phyloP scores from a whole-genome alignment of 2,113 vertebrate species.

The Noturus placidus region DNA sequence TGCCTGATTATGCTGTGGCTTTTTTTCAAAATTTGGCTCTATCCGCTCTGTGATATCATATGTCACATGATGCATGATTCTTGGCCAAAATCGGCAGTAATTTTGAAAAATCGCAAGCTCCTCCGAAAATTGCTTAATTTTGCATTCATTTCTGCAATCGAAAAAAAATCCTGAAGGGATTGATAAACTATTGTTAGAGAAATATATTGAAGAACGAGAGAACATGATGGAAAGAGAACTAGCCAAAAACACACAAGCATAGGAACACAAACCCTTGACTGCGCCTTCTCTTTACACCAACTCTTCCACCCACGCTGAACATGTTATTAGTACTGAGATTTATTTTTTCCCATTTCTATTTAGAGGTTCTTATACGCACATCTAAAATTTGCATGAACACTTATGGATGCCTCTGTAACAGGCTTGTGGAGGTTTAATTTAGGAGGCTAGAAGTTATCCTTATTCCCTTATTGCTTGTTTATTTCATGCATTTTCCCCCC shows the following conservation, averaged over 20 bases:
- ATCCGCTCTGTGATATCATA: no score
- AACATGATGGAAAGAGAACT: neutral
- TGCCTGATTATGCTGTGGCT: no score
- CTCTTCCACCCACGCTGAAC: constrained; percentile 9
- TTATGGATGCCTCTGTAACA: neutral
- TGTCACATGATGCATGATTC: no score
- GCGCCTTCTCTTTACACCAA: neutral
- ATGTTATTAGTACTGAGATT: neutral
- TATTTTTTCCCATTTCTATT: neutral
- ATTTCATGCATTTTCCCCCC: neutral
- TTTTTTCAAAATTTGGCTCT: no score
- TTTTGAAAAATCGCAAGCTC: no score
- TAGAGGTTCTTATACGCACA: neutral
- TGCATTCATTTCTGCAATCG: no score
- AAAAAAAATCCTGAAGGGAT: no score
- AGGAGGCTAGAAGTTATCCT: neutral
- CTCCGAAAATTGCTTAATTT: no score
- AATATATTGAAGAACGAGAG: neutral
- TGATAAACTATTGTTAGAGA: neutral
- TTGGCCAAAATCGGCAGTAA: no score
- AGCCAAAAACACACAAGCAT: neutral
- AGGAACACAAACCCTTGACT: neutral
- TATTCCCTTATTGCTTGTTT: neutral
- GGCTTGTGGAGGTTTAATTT: neutral
- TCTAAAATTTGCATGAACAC: neutral